These are phyloP conservation scores for Calidris pugnax DNA, from an alignment of 2,113 vertebrate genomes.

Conservation along the genomic window DNA sequence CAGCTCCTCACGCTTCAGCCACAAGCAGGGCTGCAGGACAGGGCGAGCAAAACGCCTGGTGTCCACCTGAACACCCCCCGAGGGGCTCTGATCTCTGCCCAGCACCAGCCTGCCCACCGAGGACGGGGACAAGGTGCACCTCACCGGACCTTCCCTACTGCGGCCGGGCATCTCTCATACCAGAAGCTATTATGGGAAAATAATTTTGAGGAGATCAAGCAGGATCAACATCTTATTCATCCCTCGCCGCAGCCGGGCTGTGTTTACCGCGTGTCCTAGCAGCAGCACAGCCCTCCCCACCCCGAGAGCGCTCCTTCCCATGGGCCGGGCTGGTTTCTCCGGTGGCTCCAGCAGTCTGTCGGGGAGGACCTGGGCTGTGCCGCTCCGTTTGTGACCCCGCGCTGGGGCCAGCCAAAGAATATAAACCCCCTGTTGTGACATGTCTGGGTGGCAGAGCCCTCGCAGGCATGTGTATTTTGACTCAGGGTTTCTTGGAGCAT, in stretches of 20 bases:
- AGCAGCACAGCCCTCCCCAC: background rate
- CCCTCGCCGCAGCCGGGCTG: rapidly evolving
- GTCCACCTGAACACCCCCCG: background rate
- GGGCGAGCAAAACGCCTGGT: rapidly evolving
- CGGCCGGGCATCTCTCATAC: rapidly evolving
- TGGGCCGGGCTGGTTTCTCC: background rate
- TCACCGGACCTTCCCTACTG: rapidly evolving
- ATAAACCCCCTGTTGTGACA: rapidly evolving
- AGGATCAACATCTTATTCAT: background rate
- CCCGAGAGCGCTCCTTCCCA: background rate
- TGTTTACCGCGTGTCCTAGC: conserved; percentile 37
- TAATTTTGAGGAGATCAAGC: background rate
- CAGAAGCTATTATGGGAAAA: rapidly evolving
- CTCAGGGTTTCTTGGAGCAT: background rate
- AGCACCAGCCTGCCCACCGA: rapidly evolving
- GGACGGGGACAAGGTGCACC: rapidly evolving
- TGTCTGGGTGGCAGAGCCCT: background rate
- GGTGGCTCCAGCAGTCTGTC: rapidly evolving
- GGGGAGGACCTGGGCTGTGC: background rate
- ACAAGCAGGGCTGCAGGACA: background rate
- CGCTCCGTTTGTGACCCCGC: rapidly evolving
- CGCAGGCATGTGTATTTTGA: background rate
- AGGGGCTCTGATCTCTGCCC: background rate
- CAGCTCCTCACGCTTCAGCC: background rate
- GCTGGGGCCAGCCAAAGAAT: rapidly evolving